Evolutionary conservation across 1,140 invertebrate species (phyloP), one percentile per base, ranked within the genome.

Genomic region (Reticulitermes speratus): DNA sequence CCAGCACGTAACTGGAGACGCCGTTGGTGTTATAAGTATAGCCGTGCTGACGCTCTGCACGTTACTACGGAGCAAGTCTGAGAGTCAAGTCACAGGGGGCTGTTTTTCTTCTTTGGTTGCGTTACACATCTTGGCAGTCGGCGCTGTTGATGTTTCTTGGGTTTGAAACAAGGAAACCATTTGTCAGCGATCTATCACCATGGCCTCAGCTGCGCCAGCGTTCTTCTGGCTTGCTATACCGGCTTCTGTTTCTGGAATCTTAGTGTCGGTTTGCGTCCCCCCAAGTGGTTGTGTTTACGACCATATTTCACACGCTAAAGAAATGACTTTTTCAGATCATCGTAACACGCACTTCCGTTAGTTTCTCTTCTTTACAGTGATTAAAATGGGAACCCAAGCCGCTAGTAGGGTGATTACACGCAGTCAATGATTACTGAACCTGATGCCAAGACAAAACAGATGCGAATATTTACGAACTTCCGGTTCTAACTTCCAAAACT

Each of bases 91-190:
- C 65, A 30, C 25, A 75, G 25, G 25, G 25, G 25, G 65, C 25
- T 75, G 65, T 75, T 75, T 75, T 75, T 75, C 65, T 30, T 75
- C 65, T 75, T n/a, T n/a, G 7, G 7, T 30, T 75, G 25, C 65
- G 25, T 75, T 75, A 75, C 65, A 75, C n/a, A 75, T 75, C 65
- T 75, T 75, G 65, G 65, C 65, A 75, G 65, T 25, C 65, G 65
- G 65, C 65, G 7, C 65, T 75, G 65, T 75, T 75, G 65, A 75
- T 75, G 65, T 75, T 75, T 25, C n/a, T 75, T 75, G n/a, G 65
- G 65, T 75, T 75, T 75, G 25, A 75, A 75, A 75, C 65, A 75
- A 75, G 65, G 65, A 75, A 75, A 75, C n/a, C 65, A 75, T 75
- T 75, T 75, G 65, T 75, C 65, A 75, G n/a, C 65, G 65, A 75